Evolutionary conservation across 92 coral and sea anemone species (phyloP), one percentile per base, ranked within the genome.

Genomic region (Desmophyllum pertusum): DNA sequence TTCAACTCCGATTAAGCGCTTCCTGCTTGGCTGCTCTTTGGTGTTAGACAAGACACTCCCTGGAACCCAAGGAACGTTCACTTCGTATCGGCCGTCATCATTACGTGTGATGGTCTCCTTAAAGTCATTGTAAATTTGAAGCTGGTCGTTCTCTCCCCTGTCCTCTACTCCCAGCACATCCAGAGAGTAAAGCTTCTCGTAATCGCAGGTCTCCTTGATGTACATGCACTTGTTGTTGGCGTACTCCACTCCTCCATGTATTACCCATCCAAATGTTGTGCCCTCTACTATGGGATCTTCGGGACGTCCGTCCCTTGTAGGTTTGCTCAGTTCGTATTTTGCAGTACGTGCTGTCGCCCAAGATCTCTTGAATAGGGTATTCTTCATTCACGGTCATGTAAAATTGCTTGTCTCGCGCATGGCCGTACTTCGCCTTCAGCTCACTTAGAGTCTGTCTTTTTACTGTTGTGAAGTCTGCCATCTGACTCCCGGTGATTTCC

Each of bases 11-110:
- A 5, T 4, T 9, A 88, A 70, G 40, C 70, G 53, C 59, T 70
- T 88, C 48, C 88, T 50, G 61, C 91, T 83, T 0, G 81, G 80
- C 37, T 70, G 75, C 65, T 77, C 84, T 40, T 88, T 88, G 11
- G 81, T 84, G 51, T 35, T 89, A 2, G 80, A 29, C 19, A 89
- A 29, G 7, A 31, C 35, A 35, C 41, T 70, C 10, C 92, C 89
- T 42, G 92, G 89, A 51, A 89, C 66, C 92, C 86, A 89, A 1
- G 89, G 89, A n/a, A 89, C 78, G 18, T 65, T 29, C n/a, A 83
- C 90, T 62, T 86, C 52, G 81, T 87, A 83, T 42, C 91, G 14
- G 63, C 94, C 87, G 27, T 89, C 90, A 7, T 19, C 36, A 59
- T 79, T 31, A 46, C 81, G 73, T 13, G 48, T 55, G 29, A 91